Base-by-base conservation (phyloP, 2,888 invertebrate species). In the Drosophila dives region DNA sequence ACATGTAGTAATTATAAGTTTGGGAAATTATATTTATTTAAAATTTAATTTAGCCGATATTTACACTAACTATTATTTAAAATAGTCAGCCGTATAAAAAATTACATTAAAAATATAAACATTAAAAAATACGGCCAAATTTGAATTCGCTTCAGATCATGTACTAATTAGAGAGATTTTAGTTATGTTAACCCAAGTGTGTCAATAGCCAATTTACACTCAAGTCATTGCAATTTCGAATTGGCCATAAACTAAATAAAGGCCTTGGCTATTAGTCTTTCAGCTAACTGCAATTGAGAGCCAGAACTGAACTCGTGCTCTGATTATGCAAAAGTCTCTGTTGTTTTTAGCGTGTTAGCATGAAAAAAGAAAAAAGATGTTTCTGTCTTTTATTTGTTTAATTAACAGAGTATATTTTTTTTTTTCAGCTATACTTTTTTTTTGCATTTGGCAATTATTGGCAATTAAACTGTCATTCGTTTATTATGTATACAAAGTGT, bases 341-440 rank as follows among this genome's bases (percentile, higher is more conserved):
- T 49, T 66, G 63, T 56, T 36, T 75, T 77, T 71, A 71, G 71
- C 64, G 64, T 86, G 68, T 71, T 62, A 81, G 68, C 64, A 80
- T 61, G 55, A 56, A 75, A 65, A 54, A 23, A 55, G 17, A 7
- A 36, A 5, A 12, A 63, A 67, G 71, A 68, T 66, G 75, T 68
- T 53, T 33, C 72, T 53, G 64, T 55, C 70, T 69, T 83, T 58
- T 64, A 54, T 60, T 54, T 64, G 49, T 61, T 74, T 71, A 85
- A 80, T 80, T 82, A 60, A 23, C 36, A 32, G 45, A 56, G 29
- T 50, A 48, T 49, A 33, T 64, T 32, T 38, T 49, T 64, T 66
- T 60, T 42, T 64, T 20, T 36, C 32, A 32, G 20, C 8, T 29
- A 36, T 36, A 48, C 51, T 53, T 20, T 12, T 45, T 64, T 34